phyloP scores from a whole-genome alignment of 2,113 vertebrate genomes.

The Bucco capensis region DNA sequence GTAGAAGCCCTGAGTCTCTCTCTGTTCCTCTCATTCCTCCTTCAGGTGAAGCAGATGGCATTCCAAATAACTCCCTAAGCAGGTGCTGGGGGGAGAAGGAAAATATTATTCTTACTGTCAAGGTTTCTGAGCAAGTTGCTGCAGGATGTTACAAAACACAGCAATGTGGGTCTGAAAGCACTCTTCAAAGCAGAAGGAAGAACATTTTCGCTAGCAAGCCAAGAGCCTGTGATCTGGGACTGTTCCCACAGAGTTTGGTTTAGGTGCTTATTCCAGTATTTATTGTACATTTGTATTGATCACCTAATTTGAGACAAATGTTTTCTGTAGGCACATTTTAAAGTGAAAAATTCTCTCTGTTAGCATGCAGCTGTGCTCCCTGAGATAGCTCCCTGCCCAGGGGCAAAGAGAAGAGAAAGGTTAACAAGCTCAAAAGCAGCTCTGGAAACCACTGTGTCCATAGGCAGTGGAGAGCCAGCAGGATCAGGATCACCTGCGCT shows the following conservation, averaged over 20 bases:
- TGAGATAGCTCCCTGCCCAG: not conserved
- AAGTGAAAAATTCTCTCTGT: slow-evolving; percentile 14
- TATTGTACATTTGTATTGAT: not conserved
- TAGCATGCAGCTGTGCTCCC: not conserved
- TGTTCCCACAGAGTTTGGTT: not conserved
- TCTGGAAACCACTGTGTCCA: not conserved
- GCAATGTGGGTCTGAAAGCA: not conserved
- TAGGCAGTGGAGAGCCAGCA: not conserved
- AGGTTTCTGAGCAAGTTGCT: not conserved
- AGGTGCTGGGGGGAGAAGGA: not conserved
- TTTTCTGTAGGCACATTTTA: not conserved
- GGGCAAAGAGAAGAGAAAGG: not conserved
- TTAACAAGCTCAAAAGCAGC: not conserved
- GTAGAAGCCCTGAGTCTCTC: not conserved
- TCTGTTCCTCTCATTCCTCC: not conserved
- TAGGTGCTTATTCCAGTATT: not conserved
- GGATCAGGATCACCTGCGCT: not conserved
- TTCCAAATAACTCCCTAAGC: not conserved
- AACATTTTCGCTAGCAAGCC: not conserved
- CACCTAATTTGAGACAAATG: not conserved
- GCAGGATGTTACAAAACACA: not conserved
- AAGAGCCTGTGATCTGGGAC: not conserved
- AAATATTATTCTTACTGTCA: not conserved
- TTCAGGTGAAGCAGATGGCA: slow-evolving; percentile 45
- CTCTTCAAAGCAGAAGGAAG: not conserved